Conservation (phyloP, 2,888 invertebrate genomes). For the Drosophila merina region DNA sequence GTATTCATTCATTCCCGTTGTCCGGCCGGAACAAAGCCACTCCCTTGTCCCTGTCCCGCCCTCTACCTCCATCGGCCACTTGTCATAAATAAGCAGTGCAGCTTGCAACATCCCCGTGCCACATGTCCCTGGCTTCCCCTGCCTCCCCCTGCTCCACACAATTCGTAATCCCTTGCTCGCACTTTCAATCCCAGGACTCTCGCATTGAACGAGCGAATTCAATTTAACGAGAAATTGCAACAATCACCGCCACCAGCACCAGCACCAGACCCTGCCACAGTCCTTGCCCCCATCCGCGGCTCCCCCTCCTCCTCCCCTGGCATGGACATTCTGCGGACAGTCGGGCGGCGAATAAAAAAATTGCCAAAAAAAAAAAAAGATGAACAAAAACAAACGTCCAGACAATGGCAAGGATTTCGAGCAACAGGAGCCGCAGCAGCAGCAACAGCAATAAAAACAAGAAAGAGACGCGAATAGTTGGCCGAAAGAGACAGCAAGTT, state of each 20-base stretch:
- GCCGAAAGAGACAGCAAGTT: background rate
- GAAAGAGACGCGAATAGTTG: background rate
- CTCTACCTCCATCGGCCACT: constrained; percentile 21
- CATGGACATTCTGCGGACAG: constrained; percentile 62
- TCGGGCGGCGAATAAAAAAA: constrained; percentile 11
- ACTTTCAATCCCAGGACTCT: constrained; percentile 53
- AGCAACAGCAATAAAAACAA: constrained; percentile 25
- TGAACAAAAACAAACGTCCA: constrained; percentile 39
- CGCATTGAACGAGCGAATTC: constrained; percentile 72
- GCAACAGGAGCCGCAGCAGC: constrained; percentile 72
- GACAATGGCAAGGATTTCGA: constrained; percentile 72
- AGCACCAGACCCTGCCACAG: constrained; percentile 6
- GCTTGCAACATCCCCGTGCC: constrained; percentile 5
- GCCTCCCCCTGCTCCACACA: constrained; percentile 1
- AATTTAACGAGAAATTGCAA: constrained; percentile 79
- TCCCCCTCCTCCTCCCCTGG: constrained; percentile 7
- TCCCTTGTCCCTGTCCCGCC: background rate
- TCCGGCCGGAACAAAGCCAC: constrained; percentile 24
- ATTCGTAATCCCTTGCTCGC: constrained; percentile 25
- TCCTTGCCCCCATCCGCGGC: constrained; percentile 7
- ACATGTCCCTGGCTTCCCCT: background rate
- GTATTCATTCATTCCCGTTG: constrained; percentile 50
- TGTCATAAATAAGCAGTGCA: constrained; percentile 43
- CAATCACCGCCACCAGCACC: constrained; percentile 61
- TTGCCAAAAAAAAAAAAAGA: constrained; percentile 13